These are phyloP conservation scores for Gracilinanus agilis DNA, from an alignment of 2,113 vertebrate species.

Conservation along the genomic window DNA sequence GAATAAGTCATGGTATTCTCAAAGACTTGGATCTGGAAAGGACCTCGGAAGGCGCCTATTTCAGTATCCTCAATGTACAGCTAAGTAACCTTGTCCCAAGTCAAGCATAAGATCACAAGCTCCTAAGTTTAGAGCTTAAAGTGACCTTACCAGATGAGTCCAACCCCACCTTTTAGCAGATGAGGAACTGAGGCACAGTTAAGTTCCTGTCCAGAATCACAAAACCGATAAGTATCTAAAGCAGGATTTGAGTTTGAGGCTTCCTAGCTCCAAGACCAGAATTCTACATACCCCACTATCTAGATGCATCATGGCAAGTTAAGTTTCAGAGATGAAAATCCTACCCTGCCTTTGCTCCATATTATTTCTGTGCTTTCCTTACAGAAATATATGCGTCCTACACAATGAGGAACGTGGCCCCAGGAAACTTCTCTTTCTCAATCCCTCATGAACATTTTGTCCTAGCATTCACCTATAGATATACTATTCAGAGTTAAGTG, in stretches of 20 bases:
- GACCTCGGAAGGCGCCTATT: not conserved
- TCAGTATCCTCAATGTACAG: not conserved
- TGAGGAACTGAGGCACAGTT: not conserved
- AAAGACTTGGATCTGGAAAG: not conserved
- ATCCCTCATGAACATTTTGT: conserved; percentile 32
- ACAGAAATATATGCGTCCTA: not conserved
- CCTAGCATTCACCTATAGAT: conserved; percentile 11
- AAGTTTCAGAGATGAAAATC: not conserved
- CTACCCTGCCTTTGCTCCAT: not conserved
- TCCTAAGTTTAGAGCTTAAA: not conserved
- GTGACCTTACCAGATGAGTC: not conserved
- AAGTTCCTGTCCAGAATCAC: not conserved
- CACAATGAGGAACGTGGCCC: not conserved
- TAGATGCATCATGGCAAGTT: not conserved
- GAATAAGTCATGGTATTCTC: not conserved
- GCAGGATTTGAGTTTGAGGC: not conserved
- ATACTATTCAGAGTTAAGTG: not conserved
- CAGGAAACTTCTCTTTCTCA: not conserved
- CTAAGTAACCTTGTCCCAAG: not conserved
- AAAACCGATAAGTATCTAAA: not conserved
- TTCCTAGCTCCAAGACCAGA: not conserved
- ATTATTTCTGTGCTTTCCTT: not conserved
- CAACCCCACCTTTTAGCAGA: not conserved
- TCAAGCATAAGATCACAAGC: not conserved
- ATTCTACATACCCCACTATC: not conserved